Conservation (phyloP, 2,797 vertebrate species). For the Knipowitschia caucasica region DNA sequence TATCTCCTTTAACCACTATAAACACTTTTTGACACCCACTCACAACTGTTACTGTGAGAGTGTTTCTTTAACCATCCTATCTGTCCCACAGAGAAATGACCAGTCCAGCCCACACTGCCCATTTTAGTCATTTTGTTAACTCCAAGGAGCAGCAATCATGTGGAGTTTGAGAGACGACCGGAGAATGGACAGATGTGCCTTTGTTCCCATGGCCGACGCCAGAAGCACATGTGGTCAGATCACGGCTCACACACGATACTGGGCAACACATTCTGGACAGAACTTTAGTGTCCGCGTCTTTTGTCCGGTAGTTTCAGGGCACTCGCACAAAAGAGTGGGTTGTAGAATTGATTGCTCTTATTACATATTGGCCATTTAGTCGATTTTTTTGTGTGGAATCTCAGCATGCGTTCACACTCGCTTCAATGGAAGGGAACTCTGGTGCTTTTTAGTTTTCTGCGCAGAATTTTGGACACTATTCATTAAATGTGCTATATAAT, state of each 20-base stretch:
- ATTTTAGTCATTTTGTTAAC: neutral
- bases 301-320: neutral
- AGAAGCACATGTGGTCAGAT: neutral
- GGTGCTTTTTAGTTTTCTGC: too few relatives aligned
- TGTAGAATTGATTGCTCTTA: too few relatives aligned
- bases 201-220: constrained; percentile 5
- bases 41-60: neutral
- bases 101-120: neutral
- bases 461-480: too few relatives aligned
- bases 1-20: too few relatives aligned
- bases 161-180: neutral
- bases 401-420: too few relatives aligned
- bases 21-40: too few relatives aligned
- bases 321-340: neutral
- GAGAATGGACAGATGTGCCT: constrained; percentile 2
- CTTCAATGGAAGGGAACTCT: too few relatives aligned
- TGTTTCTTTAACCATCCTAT: neutral
- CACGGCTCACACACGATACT: neutral
- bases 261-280: neutral
- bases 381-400: too few relatives aligned
- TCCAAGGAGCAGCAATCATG: neutral
- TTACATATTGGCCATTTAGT: too few relatives aligned
- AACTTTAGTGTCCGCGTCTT: neutral
- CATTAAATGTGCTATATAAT: too few relatives aligned
- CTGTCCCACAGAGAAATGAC: neutral